These are phyloP conservation scores for Trachelus tabidus DNA, from an alignment of 2,888 invertebrate genomes.

Conservation along the genomic window DNA sequence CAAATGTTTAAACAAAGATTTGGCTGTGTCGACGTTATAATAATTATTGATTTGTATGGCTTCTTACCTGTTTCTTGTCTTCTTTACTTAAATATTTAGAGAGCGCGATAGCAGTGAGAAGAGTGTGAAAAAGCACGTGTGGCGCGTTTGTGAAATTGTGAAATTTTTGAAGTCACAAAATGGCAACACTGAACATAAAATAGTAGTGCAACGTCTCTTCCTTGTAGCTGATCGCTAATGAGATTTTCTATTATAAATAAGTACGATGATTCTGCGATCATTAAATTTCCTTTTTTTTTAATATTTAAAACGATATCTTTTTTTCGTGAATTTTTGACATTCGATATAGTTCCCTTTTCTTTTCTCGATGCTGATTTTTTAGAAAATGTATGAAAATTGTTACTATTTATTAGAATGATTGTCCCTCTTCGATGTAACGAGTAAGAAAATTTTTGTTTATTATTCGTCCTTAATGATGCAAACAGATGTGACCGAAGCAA, in stretches of 20 bases:
- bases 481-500: background rate
- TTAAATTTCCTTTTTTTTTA: background rate
- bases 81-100: constrained; percentile 42
- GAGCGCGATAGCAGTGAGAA: constrained; percentile 6
- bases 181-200: background rate
- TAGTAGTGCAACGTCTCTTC: background rate
- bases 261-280: no score
- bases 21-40: constrained; percentile 57
- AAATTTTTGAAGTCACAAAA: background rate
- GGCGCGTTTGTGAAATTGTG: background rate
- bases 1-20: constrained; percentile 53
- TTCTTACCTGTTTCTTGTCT: constrained; percentile 29
- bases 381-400: background rate
- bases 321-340: background rate
- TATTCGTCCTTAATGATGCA: background rate
- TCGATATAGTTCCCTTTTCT: background rate
- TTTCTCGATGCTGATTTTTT: background rate
- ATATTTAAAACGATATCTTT: background rate
- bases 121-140: constrained; percentile 8
- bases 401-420: background rate
- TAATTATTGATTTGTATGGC: constrained; percentile 48
- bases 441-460: background rate
- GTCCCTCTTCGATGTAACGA: background rate
- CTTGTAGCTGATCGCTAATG: background rate
- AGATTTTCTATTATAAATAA: no score